A percentile compares a stretch with the other conserved stretches of the same genome.
phyloP scores from a whole-genome alignment of 2,113 vertebrate genomes.

The Anseranas semipalmata region DNA sequence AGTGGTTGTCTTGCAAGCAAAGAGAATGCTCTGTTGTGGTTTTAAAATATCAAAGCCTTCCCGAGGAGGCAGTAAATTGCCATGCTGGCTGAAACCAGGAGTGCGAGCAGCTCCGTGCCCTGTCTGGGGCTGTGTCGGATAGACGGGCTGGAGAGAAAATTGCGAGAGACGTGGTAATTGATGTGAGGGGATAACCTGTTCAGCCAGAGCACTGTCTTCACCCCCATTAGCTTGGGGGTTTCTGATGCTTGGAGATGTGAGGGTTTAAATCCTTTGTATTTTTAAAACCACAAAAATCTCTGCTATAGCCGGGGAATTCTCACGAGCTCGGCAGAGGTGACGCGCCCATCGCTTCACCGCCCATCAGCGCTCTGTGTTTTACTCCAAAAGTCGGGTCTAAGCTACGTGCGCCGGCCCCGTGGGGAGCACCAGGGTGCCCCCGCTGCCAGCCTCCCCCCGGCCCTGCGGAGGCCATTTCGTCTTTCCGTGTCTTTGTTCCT shows the following conservation, averaged over 20 bases:
- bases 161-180: neutral
- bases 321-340: neutral
- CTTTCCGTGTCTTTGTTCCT: neutral
- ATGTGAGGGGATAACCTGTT: neutral
- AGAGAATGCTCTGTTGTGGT: constrained; percentile 17
- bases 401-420: neutral
- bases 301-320: neutral
- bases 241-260: neutral
- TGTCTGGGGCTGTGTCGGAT: constrained; percentile 37
- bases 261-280: neutral
- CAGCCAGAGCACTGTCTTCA: neutral
- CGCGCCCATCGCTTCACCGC: neutral
- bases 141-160: neutral
- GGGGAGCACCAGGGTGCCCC: neutral
- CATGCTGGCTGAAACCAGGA: neutral
- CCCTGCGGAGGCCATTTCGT: neutral
- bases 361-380: neutral
- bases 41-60: constrained; percentile 18
- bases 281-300: neutral
- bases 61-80: constrained; percentile 39
- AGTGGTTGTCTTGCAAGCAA: constrained; percentile 7
- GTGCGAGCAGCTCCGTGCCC: neutral
- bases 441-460: neutral
- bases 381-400: neutral
- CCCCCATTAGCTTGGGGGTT: neutral